Percentiles rank a stretch among this genome's conserved stretches.
Evolutionary conservation across 2,113 vertebrate genomes (phyloP).

Genomic region (Lanius ludovicianus): DNA sequence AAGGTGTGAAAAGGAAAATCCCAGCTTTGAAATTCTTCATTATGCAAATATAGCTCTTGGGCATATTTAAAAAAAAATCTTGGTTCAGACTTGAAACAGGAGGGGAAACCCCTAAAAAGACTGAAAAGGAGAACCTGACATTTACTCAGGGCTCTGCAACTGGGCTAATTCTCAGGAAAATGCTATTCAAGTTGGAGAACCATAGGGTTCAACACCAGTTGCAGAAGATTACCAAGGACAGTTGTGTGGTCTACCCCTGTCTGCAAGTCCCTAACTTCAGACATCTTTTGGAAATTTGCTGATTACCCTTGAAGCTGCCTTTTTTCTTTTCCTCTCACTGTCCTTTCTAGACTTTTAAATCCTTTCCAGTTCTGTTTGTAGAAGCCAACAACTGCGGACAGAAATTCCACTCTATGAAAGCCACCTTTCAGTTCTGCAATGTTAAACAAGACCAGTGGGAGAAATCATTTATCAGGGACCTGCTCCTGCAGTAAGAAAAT

Average conservation of each 20-base stretch:
- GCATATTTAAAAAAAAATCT: background rate
- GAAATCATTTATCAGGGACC: background rate
- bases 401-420: background rate
- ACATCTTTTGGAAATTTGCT: background rate
- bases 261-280: background rate
- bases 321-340: background rate
- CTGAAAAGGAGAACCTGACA: slow-evolving; percentile 50
- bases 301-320: background rate
- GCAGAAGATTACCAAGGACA: background rate
- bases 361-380: background rate
- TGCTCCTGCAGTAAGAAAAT: background rate
- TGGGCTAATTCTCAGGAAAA: background rate
- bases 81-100: background rate
- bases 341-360: background rate
- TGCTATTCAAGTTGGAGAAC: background rate
- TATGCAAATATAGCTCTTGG: background rate
- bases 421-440: background rate
- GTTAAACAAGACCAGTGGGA: background rate
- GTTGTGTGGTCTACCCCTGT: background rate
- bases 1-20: background rate
- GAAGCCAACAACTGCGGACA: background rate
- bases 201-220: background rate
- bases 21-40: background rate
- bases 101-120: slow-evolving; percentile 23
- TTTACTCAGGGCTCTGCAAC: background rate